These are phyloP conservation scores for Harpagoxenus sublaevis DNA, from an alignment of 2,888 invertebrate genomes.

Conservation along the genomic window DNA sequence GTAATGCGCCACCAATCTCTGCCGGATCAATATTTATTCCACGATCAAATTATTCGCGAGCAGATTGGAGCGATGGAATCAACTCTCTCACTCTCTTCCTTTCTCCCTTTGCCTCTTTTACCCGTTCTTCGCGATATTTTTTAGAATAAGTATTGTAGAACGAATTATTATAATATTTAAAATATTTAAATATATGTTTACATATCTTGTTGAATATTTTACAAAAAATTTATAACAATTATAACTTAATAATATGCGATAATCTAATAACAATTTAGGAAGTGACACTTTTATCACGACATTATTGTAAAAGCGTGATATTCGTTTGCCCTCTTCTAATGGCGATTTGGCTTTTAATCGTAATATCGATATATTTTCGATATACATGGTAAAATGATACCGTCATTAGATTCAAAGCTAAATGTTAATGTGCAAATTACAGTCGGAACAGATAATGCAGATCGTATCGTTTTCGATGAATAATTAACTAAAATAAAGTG, in stretches of 20 bases:
- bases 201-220: not conserved
- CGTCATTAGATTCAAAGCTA: not conserved
- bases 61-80: not conserved
- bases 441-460: not conserved
- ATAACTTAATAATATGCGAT: not conserved
- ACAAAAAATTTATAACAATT: not conserved
- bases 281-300: not conserved
- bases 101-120: not conserved
- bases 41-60: conserved; percentile 40
- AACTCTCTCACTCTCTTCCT: not conserved
- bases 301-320: not conserved
- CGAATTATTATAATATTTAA: not conserved
- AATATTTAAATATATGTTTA: not conserved
- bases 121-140: not conserved
- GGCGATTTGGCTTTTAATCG: not conserved
- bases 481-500: not conserved
- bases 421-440: not conserved
- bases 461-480: not conserved
- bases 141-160: not conserved
- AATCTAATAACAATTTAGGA: not conserved
- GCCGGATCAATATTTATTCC: conserved; percentile 54
- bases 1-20: conserved; percentile 54
- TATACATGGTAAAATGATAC: not conserved
- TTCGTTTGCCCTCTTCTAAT: not conserved
- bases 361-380: not conserved